Percentiles rank a stretch among this genome's conserved stretches.
phyloP scores from a whole-genome alignment of 1,140 invertebrate genomes.

The Elymnias hypermnestra region DNA sequence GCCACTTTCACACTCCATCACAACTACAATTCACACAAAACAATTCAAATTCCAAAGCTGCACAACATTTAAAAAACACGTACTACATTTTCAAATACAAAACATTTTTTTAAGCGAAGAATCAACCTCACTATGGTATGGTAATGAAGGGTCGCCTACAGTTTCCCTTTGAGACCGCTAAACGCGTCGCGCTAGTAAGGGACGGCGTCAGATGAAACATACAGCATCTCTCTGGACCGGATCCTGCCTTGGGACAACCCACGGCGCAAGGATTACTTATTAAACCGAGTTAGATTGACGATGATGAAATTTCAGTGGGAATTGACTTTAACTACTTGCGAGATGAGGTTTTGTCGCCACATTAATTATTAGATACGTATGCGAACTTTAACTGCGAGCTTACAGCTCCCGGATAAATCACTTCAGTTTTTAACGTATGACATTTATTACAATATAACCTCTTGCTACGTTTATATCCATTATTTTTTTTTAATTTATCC shows the following conservation, averaged over 20 bases:
- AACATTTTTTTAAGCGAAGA: not conserved
- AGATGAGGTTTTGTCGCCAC: constrained; percentile 62
- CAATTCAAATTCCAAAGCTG: not conserved
- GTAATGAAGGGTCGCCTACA: constrained; percentile 38
- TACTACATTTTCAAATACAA: not conserved
- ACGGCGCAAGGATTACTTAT: constrained; percentile 66
- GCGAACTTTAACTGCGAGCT: constrained; percentile 20
- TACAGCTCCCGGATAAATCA: not conserved
- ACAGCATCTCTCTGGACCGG: constrained; percentile 57
- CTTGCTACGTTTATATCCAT: no score
- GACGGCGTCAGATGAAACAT: constrained; percentile 57
- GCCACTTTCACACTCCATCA: constrained; percentile 39
- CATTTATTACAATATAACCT: no score
- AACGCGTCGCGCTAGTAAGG: constrained; percentile 42
- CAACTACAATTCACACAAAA: not conserved
- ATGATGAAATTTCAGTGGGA: constrained; percentile 74
- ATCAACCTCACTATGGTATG: not conserved
- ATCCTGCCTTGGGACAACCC: constrained; percentile 54
- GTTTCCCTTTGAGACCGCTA: constrained; percentile 59
- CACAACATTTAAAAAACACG: not conserved
- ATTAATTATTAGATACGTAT: constrained; percentile 49
- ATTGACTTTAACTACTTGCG: constrained; percentile 66
- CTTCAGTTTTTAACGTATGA: not conserved
- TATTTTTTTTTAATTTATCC: no score
- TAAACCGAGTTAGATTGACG: constrained; percentile 71